phyloP scores from a whole-genome alignment of 2,797 vertebrate genomes.

The Gallinago stenura region DNA sequence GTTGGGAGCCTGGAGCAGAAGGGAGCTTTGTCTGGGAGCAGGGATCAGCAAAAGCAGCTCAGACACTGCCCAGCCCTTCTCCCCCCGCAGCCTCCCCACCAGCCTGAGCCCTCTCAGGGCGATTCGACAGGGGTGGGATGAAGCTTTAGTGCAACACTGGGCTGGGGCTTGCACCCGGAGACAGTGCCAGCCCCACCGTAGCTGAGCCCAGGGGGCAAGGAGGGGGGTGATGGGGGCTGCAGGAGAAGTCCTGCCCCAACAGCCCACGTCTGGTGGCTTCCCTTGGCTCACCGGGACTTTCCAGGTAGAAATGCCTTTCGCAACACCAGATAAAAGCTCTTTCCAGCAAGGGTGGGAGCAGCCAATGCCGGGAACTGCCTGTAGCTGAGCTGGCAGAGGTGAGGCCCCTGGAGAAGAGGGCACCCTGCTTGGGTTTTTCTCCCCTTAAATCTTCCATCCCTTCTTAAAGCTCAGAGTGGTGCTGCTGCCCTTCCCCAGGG shows the following conservation, averaged over 20 bases:
- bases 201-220: background rate
- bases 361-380: background rate
- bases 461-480: background rate
- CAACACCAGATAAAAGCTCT: background rate
- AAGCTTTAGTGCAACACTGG: accelerated
- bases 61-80: background rate
- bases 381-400: background rate
- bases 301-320: background rate
- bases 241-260: background rate
- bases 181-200: accelerated
- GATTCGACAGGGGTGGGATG: accelerated
- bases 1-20: background rate
- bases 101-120: background rate
- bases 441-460: background rate
- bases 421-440: background rate
- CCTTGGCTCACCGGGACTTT: background rate
- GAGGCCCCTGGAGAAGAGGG: background rate
- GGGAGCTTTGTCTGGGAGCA: conserved; percentile 1
- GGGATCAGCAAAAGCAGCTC: conserved; percentile 19
- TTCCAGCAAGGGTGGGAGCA: background rate
- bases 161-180: background rate
- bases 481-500: accelerated
- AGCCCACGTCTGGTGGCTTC: background rate
- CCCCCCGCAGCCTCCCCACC: accelerated
- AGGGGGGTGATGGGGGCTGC: accelerated